Base-by-base conservation (phyloP, 2,888 invertebrate species). In the Rhagonycha fulva region DNA sequence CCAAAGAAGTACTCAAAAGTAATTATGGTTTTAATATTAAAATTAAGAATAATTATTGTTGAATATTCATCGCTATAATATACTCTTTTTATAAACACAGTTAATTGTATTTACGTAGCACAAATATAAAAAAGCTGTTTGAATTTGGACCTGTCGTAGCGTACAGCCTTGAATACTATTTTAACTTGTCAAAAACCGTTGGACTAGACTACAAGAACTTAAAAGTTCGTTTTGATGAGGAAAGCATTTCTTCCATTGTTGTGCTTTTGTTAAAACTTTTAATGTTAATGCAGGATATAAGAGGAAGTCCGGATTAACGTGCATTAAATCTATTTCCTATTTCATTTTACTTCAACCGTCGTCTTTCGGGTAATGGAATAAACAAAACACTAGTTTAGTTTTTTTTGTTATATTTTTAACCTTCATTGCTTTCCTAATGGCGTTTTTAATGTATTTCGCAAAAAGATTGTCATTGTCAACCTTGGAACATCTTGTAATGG, bases 401-500 rank as follows among this genome's bases (percentile, higher is more conserved):
- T 47, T 47, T 47, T n/a, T 0, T 19, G 19, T 19, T 19, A 19
- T 19, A 47, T n/a, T 47, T 47, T 47, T 26, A 24, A 66, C 63
- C 63, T 66, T 66, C 63, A 12, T 66, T 47, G 47, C n/a, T 66
- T 66, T 66, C 24, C 26, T 66, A 66, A 24, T 66, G 63, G 26
- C 23, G 63, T 66, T 24, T 66, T 66, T 14, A 66, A 66, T 24
- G 23, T 23, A 23, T 62, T 19, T 62, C 23, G 19, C 23, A 62
- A 66, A 66, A 66, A 66, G 26, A 66, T 66, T 66, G 63, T 66
- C 63, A 26, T 66, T 66, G 63, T 66, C 63, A 66, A 66, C 63
- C 63, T 66, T 66, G 63, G 47, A 24, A 66, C 63, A 26, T 66
- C 63, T 66, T 26, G 24, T 66, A 66, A 66, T 66, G 63, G 63